Evolutionary conservation across 2,113 vertebrate genomes (phyloP).

Genomic region (Uropsilus gracilis): DNA sequence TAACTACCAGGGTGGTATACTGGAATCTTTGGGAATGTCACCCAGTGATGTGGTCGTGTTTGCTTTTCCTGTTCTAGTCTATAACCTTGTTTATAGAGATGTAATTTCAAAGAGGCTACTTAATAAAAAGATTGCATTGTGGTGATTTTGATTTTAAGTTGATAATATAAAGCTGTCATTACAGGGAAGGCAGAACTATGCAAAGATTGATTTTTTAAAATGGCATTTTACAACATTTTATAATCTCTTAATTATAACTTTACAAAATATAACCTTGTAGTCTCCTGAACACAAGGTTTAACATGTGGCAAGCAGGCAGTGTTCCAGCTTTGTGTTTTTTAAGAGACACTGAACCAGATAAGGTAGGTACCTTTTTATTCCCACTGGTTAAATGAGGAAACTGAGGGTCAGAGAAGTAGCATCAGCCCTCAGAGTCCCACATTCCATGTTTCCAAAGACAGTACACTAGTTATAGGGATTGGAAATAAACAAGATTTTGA

Average conservation of each 20-base stretch:
- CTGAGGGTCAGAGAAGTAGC: not conserved
- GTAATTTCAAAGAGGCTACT: not conserved
- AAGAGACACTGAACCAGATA: not conserved
- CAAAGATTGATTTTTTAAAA: constrained; percentile 29
- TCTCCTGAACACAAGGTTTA: not conserved
- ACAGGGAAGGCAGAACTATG: not conserved
- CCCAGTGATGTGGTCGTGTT: not conserved
- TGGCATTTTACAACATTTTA: not conserved
- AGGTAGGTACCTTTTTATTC: no score
- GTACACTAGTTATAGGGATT: not conserved
- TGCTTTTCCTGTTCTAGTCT: not conserved
- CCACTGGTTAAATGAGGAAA: not conserved
- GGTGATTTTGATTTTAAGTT: not conserved
- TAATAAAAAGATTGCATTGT: not conserved
- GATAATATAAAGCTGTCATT: not conserved
- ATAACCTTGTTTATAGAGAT: not conserved
- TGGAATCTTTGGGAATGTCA: not conserved
- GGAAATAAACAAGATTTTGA: not conserved
- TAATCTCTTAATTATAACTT: not conserved
- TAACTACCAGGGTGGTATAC: rapidly evolving
- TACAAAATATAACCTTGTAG: not conserved
- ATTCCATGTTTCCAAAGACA: not conserved
- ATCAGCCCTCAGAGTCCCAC: not conserved
- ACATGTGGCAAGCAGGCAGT: not conserved
- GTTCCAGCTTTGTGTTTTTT: not conserved